Percentiles rank a stretch among this genome's conserved stretches.
phyloP scores from a whole-genome alignment of 2,113 vertebrate species.

The Mola mola region DNA sequence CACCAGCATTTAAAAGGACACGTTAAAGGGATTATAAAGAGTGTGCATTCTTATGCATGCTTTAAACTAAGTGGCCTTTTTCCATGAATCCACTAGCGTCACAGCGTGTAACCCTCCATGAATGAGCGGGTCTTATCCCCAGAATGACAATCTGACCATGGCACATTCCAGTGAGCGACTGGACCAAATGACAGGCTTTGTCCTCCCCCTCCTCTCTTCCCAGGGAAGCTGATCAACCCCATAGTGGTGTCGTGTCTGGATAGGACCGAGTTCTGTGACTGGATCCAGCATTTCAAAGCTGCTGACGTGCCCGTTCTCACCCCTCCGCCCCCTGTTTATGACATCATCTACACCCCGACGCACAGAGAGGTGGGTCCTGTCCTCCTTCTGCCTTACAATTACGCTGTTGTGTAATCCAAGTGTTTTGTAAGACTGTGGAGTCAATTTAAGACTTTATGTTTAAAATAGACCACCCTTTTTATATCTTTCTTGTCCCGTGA shows the following conservation, averaged over 20 bases:
- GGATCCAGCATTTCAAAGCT: constrained; percentile 81
- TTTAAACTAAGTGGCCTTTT: constrained; percentile 42
- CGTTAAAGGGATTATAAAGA: constrained; percentile 38
- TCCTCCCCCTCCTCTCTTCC: constrained; percentile 31
- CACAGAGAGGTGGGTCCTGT: constrained; percentile 70
- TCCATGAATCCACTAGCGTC: constrained; percentile 49
- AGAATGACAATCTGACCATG: constrained; percentile 59
- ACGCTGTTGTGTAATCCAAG: too few species aligned
- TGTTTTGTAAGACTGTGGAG: too few species aligned
- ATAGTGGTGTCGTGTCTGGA: constrained; percentile 82
- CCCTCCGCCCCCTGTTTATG: constrained; percentile 80
- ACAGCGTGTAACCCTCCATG: constrained; percentile 59
- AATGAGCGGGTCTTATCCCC: constrained; percentile 70
- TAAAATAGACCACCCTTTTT: too few species aligned
- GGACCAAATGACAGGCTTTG: constrained; percentile 71
- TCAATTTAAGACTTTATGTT: too few species aligned
- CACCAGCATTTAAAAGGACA: background rate
- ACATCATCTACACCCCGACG: constrained; percentile 84
- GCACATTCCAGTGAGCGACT: constrained; percentile 71
- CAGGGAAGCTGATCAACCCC: constrained; percentile 86
- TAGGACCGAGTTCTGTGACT: constrained; percentile 77
- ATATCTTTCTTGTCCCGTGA: constrained; percentile 4
- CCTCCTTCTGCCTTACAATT: background rate
- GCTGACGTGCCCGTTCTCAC: constrained; percentile 79
- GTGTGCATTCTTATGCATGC: constrained; percentile 43